Evolutionary conservation across 2,113 vertebrate species (phyloP).

Genomic region (Misgurnus mizolepis): DNA sequence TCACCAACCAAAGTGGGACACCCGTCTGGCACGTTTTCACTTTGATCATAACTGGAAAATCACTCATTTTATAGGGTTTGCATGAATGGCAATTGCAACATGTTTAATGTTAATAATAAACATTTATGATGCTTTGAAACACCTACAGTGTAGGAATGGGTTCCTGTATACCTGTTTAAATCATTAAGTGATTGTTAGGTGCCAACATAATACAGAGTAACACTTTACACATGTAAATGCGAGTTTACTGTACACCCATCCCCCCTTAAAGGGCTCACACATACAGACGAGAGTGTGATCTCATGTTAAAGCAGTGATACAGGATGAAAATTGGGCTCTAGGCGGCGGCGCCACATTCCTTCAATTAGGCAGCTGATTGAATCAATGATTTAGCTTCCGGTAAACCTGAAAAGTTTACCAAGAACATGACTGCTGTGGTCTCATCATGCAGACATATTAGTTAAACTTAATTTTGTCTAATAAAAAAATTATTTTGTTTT

Average conservation of each 20-base stretch:
- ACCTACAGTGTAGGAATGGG: background rate
- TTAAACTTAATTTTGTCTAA: background rate
- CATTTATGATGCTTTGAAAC: background rate
- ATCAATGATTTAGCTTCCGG: constrained; percentile 60
- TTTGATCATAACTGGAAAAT: constrained; percentile 44
- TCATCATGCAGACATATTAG: background rate
- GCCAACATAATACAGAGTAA: background rate
- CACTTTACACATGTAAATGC: constrained; percentile 15
- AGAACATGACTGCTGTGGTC: constrained; percentile 62
- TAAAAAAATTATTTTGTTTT: background rate
- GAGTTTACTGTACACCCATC: background rate
- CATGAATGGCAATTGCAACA: background rate
- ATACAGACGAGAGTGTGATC: constrained; percentile 40
- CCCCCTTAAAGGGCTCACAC: constrained; percentile 2
- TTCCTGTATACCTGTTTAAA: background rate
- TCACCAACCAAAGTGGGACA: constrained; percentile 67
- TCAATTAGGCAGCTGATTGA: constrained; percentile 55
- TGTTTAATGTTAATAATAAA: background rate
- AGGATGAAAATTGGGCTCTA: constrained; percentile 66
- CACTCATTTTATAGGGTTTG: background rate
- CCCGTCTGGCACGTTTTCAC: constrained; percentile 49
- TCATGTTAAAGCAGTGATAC: constrained; percentile 50
- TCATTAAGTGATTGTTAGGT: background rate
- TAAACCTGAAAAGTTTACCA: constrained; percentile 66
- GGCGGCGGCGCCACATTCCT: constrained; percentile 62